phyloP scores from a whole-genome alignment of 1,140 invertebrate species.

The Drosophila pandora region DNA sequence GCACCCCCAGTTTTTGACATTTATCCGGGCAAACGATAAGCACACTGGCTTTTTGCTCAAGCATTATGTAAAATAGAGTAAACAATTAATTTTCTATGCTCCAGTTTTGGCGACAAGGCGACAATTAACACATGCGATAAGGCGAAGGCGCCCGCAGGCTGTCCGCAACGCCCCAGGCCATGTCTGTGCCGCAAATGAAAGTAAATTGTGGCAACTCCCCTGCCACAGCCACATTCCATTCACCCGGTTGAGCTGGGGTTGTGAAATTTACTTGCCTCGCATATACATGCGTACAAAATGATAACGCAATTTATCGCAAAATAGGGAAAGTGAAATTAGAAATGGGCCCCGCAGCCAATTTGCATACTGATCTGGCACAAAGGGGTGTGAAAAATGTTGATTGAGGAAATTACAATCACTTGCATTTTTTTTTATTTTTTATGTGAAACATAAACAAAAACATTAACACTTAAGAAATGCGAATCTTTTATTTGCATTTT shows the following conservation, averaged over 20 bases:
- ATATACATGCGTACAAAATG: conserved; percentile 67
- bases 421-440: background rate
- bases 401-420: conserved; percentile 37
- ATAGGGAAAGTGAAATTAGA: conserved; percentile 57
- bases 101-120: conserved; percentile 65
- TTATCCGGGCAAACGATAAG: conserved; percentile 17
- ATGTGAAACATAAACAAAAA: background rate
- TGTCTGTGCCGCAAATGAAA: conserved; percentile 65
- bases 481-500: too few relatives aligned
- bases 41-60: conserved; percentile 5
- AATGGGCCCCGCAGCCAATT: conserved; percentile 40
- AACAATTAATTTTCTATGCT: conserved; percentile 83
- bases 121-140: conserved; percentile 65
- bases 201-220: conserved; percentile 67
- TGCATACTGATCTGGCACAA: conserved; percentile 33
- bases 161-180: conserved; percentile 12
- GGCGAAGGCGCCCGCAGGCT: conserved; percentile 53
- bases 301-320: conserved; percentile 61
- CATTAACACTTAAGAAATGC: background rate
- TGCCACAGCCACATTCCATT: conserved; percentile 62
- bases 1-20: conserved; percentile 14
- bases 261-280: conserved; percentile 64
- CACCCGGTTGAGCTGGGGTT: conserved; percentile 49
- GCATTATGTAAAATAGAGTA: conserved; percentile 82
- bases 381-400: conserved; percentile 30